These are phyloP conservation scores for Campylorhamphus procurvoides DNA, from an alignment of 2,113 vertebrate species.

Conservation along the genomic window DNA sequence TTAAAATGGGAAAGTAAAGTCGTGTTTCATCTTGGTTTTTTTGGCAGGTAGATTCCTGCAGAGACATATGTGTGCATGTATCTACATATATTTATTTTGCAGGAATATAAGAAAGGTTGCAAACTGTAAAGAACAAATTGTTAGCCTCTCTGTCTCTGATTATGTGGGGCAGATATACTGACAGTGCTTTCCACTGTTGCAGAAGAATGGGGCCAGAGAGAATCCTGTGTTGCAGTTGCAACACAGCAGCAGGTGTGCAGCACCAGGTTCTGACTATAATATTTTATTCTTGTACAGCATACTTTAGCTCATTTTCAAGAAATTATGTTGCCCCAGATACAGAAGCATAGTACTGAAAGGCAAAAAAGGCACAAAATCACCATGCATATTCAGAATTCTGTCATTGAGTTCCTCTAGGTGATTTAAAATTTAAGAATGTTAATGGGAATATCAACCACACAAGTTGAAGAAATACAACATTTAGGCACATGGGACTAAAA, in stretches of 20 bases:
- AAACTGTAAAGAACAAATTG: background rate
- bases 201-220: background rate
- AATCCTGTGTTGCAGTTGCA: background rate
- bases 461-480: background rate
- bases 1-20: background rate
- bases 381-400: background rate
- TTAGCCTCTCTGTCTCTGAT: background rate
- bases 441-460: background rate
- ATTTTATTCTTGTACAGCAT: background rate
- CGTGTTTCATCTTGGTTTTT: background rate
- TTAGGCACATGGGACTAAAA: background rate
- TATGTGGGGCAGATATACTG: background rate
- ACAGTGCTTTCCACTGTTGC: background rate
- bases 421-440: background rate
- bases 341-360: background rate
- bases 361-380: background rate
- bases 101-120: background rate
- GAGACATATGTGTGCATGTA: background rate
- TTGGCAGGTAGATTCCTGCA: background rate
- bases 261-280: background rate
- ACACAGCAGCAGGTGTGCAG: too few species aligned
- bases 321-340: background rate
- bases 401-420: background rate
- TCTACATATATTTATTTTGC: background rate
- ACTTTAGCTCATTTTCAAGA: background rate